These are phyloP conservation scores for Okapia johnstoni DNA, from an alignment of 2,113 vertebrate species.

Conservation along the genomic window DNA sequence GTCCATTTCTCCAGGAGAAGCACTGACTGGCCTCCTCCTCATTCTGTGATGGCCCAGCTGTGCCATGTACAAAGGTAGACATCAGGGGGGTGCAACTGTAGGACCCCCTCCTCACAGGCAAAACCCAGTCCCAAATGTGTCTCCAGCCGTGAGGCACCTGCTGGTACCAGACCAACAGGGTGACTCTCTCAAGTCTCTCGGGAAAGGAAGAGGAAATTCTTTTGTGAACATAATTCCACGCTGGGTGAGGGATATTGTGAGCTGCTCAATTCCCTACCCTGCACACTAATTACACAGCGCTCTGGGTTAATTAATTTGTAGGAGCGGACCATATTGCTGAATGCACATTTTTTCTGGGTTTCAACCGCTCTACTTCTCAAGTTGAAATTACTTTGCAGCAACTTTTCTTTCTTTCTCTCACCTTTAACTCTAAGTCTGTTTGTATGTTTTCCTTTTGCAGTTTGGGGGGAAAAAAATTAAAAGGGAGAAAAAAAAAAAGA, in stretches of 20 bases:
- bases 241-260: conserved; percentile 50
- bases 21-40: background rate
- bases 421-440: conserved; percentile 50
- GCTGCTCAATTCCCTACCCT: conserved; percentile 58
- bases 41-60: background rate
- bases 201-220: conserved; percentile 26
- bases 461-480: background rate
- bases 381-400: conserved; percentile 63
- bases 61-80: background rate
- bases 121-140: background rate
- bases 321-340: conserved; percentile 60
- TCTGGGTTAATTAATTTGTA: conserved; percentile 75
- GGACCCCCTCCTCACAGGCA: background rate
- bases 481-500: background rate
- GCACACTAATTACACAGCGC: conserved; percentile 70
- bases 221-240: conserved; percentile 54
- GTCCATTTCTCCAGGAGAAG: background rate
- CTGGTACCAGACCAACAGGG: background rate
- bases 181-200: background rate
- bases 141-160: background rate
- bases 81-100: background rate
- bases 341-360: conserved; percentile 39
- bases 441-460: conserved; percentile 52
- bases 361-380: conserved; percentile 63
- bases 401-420: conserved; percentile 61